Percentiles rank a stretch among this genome's conserved stretches.
These are phyloP conservation scores for Mactromeris polynyma DNA, from an alignment of 2,888 invertebrate species.

Conservation along the genomic window DNA sequence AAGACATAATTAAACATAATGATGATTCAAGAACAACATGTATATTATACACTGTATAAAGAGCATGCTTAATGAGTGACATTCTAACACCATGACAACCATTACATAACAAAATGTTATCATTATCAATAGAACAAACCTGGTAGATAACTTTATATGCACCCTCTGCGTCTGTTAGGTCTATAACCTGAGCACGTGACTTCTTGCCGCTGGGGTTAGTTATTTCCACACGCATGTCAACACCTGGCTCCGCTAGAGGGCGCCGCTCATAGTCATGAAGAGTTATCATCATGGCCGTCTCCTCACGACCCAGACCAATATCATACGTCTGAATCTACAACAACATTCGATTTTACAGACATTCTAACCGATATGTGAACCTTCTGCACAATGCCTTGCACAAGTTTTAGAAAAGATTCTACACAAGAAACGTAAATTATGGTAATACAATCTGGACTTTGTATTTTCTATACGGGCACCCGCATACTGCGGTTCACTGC, in stretches of 20 bases:
- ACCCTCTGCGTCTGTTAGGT: constrained; percentile 64
- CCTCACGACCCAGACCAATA: constrained; percentile 70
- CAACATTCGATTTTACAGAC: not conserved
- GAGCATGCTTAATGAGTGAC: too few species aligned
- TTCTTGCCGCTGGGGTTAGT: constrained; percentile 66
- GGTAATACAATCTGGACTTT: not conserved
- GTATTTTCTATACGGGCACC: not conserved
- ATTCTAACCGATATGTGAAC: too few species aligned
- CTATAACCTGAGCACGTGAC: constrained; percentile 64
- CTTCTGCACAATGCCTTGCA: not conserved
- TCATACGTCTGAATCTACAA: constrained; percentile 71
- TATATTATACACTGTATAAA: too few species aligned
- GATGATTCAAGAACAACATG: too few species aligned
- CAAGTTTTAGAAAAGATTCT: not conserved
- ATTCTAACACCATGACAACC: too few species aligned
- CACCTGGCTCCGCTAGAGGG: constrained; percentile 71
- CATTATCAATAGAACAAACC: constrained; percentile 33
- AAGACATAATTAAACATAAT: too few species aligned
- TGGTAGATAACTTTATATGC: constrained; percentile 71
- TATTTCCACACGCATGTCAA: constrained; percentile 73
- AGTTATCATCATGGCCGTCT: constrained; percentile 70
- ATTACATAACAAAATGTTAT: too few species aligned
- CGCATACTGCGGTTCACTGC: too few species aligned
- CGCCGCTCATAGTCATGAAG: constrained; percentile 72
- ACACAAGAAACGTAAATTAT: not conserved